Percentiles rank a stretch among this genome's conserved stretches.
These are phyloP conservation scores for Ctenosaura bakeri DNA, from an alignment of 2,797 vertebrate genomes.

Conservation along the genomic window DNA sequence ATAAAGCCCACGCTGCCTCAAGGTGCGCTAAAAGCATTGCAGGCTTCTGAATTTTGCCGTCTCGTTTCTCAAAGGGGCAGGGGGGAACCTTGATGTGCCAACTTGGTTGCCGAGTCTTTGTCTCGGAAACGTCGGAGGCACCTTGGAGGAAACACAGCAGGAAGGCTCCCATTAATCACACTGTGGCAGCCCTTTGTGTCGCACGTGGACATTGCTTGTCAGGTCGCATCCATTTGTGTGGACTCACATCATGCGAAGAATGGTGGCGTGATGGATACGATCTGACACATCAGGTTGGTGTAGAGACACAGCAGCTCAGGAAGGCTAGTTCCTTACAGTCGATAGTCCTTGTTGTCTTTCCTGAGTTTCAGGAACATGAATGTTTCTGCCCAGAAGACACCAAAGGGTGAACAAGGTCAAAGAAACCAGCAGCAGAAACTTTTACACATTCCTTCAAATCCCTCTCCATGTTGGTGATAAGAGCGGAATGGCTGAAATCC, in stretches of 20 bases:
- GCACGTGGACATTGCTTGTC: not conserved
- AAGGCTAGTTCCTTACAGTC: no score
- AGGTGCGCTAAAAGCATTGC: not conserved
- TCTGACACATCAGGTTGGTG: not conserved
- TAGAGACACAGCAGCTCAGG: not conserved
- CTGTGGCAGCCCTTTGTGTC: not conserved
- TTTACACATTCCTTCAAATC: not conserved
- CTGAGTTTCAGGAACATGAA: not conserved
- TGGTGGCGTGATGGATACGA: not conserved
- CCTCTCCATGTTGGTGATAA: not conserved
- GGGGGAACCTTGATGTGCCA: not conserved
- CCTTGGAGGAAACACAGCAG: not conserved
- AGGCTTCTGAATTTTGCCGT: not conserved
- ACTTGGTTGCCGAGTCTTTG: not conserved
- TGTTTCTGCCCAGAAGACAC: not conserved
- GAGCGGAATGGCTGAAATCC: not conserved
- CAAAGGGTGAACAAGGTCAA: not conserved
- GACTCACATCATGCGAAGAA: not conserved
- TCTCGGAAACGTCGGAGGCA: not conserved
- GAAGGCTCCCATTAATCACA: not conserved
- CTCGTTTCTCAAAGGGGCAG: no score
- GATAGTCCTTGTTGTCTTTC: no score
- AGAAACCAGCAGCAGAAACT: not conserved
- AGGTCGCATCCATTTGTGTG: slow-evolving; percentile 13
- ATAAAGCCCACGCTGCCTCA: no score